These are phyloP conservation scores for Leistus spinibarbis DNA, from an alignment of 2,888 invertebrate genomes.

Conservation along the genomic window DNA sequence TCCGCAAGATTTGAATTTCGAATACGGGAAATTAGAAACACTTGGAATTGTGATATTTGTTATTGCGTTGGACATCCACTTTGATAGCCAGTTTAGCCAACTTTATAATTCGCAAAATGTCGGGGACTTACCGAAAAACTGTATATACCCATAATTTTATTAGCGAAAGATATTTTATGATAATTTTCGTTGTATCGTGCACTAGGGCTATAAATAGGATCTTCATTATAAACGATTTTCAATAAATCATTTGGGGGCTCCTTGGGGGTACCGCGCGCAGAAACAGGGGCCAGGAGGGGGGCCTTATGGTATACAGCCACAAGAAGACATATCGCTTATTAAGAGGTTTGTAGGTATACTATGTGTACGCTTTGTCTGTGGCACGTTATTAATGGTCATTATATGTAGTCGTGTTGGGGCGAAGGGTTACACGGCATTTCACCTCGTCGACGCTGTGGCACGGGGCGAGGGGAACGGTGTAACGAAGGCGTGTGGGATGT, in stretches of 20 bases:
- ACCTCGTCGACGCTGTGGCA: not conserved
- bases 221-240: slow-evolving; percentile 36
- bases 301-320: not conserved
- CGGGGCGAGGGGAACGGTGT: not conserved
- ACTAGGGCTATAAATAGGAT: slow-evolving; percentile 27
- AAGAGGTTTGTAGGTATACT: slow-evolving; percentile 50
- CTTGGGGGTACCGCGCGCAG: slow-evolving; percentile 26
- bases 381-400: slow-evolving; percentile 55
- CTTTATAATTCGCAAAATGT: no score
- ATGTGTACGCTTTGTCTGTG: slow-evolving; percentile 52
- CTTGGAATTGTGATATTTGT: no score
- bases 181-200: not conserved
- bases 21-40: no score
- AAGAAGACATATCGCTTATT: slow-evolving; percentile 52
- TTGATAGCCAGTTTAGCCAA: no score
- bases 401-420: slow-evolving; percentile 38
- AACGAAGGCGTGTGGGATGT: slow-evolving; percentile 4
- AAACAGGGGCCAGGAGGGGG: not conserved
- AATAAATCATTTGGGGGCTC: slow-evolving; percentile 32
- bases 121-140: no score
- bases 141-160: not conserved
- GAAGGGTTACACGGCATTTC: not conserved
- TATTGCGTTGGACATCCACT: no score
- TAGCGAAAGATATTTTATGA: slow-evolving; percentile 1
- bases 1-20: no score